Percentiles rank a stretch among this genome's conserved stretches.
Conservation (phyloP, 1,140 invertebrate genomes). For the Temnothorax longispinosus region DNA sequence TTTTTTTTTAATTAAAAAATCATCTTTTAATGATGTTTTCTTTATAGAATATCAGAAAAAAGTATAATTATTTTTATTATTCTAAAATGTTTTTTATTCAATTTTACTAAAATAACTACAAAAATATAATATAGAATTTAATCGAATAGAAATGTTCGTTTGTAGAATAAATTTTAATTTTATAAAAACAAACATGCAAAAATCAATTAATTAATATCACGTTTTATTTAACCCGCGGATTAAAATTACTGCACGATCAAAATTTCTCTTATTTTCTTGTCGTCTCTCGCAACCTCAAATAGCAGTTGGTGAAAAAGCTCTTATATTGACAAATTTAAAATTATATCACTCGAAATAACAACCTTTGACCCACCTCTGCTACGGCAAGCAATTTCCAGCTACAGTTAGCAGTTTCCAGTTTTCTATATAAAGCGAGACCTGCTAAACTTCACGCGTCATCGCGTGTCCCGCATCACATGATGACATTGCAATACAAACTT, state of each 20-base stretch:
- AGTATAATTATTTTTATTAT: background rate
- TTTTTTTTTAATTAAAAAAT: background rate
- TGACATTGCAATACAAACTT: slow-evolving; percentile 59
- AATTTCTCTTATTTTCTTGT: background rate
- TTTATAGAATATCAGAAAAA: background rate
- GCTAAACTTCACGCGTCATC: slow-evolving; percentile 28
- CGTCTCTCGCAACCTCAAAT: background rate
- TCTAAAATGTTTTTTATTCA: no score
- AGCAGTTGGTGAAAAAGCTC: background rate
- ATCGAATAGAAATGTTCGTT: background rate
- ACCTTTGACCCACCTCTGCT: background rate
- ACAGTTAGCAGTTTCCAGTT: background rate
- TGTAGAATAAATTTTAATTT: background rate
- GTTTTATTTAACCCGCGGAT: background rate
- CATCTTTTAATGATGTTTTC: background rate
- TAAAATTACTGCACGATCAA: background rate
- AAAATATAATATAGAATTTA: background rate
- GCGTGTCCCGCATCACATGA: slow-evolving; percentile 46
- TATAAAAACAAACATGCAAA: background rate
- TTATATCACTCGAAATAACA: background rate
- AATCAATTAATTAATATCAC: background rate
- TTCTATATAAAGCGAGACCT: background rate
- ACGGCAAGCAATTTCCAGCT: no score
- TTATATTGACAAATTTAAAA: background rate
- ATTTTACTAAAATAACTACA: no score